Evolutionary conservation across 2,888 invertebrate species (phyloP).

Genomic region (Rotaria magnacalcarata): DNA sequence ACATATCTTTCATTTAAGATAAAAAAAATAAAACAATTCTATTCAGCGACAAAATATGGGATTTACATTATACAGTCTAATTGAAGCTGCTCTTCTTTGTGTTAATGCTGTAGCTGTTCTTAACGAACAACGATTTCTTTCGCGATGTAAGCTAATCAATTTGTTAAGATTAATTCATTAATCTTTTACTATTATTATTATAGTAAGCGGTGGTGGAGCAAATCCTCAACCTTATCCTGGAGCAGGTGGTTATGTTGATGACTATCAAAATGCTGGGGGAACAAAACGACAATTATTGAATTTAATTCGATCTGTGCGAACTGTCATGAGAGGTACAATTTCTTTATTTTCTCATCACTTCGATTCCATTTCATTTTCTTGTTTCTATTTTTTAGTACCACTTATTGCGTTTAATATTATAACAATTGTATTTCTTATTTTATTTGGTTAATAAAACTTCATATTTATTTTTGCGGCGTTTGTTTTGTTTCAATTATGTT

Average conservation of each 20-base stretch:
- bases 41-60: conserved; percentile 33
- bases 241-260: neutral
- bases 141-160: conserved; percentile 27
- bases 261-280: neutral
- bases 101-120: conserved; percentile 44
- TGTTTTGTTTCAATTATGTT: neutral
- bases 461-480: neutral
- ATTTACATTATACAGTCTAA: conserved; percentile 39
- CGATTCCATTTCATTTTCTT: neutral
- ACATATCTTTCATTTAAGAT: neutral
- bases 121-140: conserved; percentile 45
- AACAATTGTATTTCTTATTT: conserved; percentile 38
- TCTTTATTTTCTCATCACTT: neutral
- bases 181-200: neutral
- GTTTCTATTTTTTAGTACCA: conserved; percentile 39
- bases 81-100: conserved; percentile 44
- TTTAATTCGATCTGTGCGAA: conserved; percentile 46
- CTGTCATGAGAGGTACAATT: conserved; percentile 43
- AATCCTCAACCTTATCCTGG: neutral
- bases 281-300: conserved; percentile 38
- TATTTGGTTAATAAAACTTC: conserved; percentile 38
- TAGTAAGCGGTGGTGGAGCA: neutral
- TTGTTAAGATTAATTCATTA: too few relatives aligned
- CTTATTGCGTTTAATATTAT: conserved; percentile 43
- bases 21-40: neutral